Evolutionary conservation across 2,797 vertebrate species (phyloP).

Genomic region (Florisuga fusca): DNA sequence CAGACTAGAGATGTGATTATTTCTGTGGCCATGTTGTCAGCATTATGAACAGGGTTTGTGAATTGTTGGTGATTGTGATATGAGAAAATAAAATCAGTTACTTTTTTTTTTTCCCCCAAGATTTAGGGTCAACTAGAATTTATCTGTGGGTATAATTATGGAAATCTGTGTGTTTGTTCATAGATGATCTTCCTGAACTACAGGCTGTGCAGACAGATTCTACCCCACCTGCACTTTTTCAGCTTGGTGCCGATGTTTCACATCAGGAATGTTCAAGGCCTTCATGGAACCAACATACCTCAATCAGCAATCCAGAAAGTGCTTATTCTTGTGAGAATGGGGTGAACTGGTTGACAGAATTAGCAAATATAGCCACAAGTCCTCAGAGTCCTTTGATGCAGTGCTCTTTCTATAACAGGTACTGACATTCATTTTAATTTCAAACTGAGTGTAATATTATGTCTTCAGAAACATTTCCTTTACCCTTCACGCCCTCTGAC

Average conservation of each 20-base stretch:
- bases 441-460: background rate
- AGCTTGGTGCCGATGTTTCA: constrained; percentile 89
- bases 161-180: constrained; percentile 39
- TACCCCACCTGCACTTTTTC: constrained; percentile 87
- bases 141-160: background rate
- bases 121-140: background rate
- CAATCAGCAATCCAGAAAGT: constrained; percentile 81
- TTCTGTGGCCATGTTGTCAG: background rate
- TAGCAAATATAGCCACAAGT: constrained; percentile 98
- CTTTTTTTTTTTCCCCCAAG: background rate
- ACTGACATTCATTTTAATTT: background rate
- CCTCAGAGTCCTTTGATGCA: constrained; percentile 97
- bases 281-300: constrained; percentile 84
- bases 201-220: constrained; percentile 95
- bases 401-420: constrained; percentile 87
- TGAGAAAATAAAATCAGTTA: background rate
- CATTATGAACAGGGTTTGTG: background rate
- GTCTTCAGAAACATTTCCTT: background rate
- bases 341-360: constrained; percentile 94
- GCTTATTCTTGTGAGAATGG: constrained; percentile 79
- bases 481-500: background rate
- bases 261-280: constrained; percentile 89
- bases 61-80: background rate
- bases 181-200: constrained; percentile 97
- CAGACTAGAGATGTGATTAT: background rate